phyloP scores from a whole-genome alignment of 2,888 invertebrate genomes.

The Pristionchus fissidentatus region DNA sequence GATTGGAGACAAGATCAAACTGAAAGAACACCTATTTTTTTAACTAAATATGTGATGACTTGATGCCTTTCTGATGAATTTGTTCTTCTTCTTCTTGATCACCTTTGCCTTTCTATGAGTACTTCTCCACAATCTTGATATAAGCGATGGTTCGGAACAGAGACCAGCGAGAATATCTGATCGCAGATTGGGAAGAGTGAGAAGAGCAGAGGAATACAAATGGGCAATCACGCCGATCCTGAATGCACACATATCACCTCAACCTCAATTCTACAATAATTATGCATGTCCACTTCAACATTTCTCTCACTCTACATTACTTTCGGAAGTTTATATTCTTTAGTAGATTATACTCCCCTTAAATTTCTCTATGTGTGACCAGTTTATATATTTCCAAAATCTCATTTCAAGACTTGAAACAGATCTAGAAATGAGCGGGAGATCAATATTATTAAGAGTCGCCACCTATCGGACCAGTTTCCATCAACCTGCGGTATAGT shows the following conservation, averaged over 20 bases:
- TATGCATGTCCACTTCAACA: neutral
- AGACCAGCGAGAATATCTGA: slow-evolving; percentile 46
- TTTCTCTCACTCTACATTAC: neutral
- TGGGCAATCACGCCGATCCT: slow-evolving; percentile 30
- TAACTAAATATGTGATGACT: no score
- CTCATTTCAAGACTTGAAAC: no score
- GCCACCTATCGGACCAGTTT: no score
- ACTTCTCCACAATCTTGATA: slow-evolving; percentile 11
- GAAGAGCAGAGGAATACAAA: slow-evolving; percentile 16
- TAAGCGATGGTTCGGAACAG: slow-evolving; percentile 34
- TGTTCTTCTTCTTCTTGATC: neutral
- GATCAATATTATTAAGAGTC: neutral
- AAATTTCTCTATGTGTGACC: no score
- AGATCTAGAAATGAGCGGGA: neutral
- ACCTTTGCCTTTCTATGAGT: slow-evolving; percentile 1
- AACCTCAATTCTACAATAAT: neutral
- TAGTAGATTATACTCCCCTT: no score
- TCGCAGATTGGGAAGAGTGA: slow-evolving; percentile 38
- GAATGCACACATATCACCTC: neutral
- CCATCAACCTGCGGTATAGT: no score
- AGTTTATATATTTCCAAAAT: no score
- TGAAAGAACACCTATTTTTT: no score
- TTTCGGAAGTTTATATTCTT: no score
- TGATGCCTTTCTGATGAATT: neutral
- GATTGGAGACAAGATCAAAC: neutral